Evolutionary conservation across 2,113 vertebrate species (phyloP).

Genomic region (Corythornis cristatus): DNA sequence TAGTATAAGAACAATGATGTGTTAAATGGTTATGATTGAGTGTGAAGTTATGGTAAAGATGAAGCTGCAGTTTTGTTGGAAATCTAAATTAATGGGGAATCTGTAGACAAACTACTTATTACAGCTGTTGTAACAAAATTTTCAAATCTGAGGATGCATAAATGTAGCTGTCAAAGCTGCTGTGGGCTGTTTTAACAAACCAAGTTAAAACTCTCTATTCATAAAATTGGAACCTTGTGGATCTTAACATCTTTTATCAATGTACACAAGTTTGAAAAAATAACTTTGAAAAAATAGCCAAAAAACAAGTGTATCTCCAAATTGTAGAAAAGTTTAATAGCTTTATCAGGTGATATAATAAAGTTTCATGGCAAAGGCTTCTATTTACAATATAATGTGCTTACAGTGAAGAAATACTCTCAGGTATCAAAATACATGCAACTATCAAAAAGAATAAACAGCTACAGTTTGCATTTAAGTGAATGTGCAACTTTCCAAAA

Average conservation of each 20-base stretch:
- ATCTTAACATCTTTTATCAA: not conserved
- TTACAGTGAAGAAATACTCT: not conserved
- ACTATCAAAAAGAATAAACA: not conserved
- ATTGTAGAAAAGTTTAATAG: not conserved
- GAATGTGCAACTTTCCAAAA: not conserved
- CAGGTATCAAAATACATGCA: not conserved
- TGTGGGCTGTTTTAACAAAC: not conserved
- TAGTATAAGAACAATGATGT: slow-evolving; percentile 1
- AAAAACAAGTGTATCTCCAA: not conserved
- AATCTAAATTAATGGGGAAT: not conserved
- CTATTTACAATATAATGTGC: not conserved
- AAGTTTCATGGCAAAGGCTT: not conserved
- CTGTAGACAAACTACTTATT: not conserved
- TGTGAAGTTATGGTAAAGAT: not conserved
- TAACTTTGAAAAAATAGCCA: not conserved
- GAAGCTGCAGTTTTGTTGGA: not conserved
- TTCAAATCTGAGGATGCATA: not conserved
- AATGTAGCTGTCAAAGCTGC: not conserved
- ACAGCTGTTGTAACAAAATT: not conserved
- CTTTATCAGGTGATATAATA: not conserved
- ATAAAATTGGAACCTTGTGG: not conserved
- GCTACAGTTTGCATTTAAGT: not conserved
- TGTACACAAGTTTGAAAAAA: not conserved
- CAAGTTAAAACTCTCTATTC: not conserved
- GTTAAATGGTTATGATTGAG: not conserved